A percentile compares a stretch with the other conserved stretches of the same genome.
Evolutionary conservation across 2,888 invertebrate genomes (phyloP).

Genomic region (Encarsia formosa): DNA sequence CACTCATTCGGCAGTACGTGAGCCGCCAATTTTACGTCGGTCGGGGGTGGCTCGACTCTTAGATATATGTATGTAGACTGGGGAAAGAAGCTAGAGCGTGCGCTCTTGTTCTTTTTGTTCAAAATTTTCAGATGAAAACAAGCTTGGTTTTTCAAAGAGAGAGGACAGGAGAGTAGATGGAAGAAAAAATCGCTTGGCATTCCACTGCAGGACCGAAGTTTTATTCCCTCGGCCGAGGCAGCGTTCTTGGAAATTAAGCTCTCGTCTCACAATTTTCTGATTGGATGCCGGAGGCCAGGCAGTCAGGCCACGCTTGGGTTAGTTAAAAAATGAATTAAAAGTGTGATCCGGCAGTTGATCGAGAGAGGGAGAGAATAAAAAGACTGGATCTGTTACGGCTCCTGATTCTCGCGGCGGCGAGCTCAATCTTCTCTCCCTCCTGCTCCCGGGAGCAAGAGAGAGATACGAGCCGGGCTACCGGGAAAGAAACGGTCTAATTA

Average conservation of each 20-base stretch:
- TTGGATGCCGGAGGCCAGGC: conserved; percentile 24
- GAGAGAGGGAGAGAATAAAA: conserved; percentile 32
- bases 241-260: conserved; percentile 18
- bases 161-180: background rate
- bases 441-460: conserved; percentile 35
- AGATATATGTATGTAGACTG: conserved; percentile 19
- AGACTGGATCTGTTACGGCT: conserved; percentile 39
- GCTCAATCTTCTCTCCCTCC: conserved; percentile 33
- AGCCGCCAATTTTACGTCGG: conserved; percentile 34
- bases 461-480: conserved; percentile 21
- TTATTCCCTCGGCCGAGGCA: conserved; percentile 9
- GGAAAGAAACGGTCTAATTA: conserved; percentile 49
- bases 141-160: background rate
- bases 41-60: conserved; percentile 20
- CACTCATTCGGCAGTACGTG: conserved; percentile 46
- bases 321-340: conserved; percentile 42
- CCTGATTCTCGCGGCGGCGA: conserved; percentile 42
- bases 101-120: too few relatives aligned
- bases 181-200: conserved; percentile 3
- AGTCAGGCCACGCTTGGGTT: conserved; percentile 33
- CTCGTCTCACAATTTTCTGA: conserved; percentile 28
- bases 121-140: background rate
- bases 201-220: conserved; percentile 1
- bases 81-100: conserved; percentile 17
- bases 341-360: conserved; percentile 46